Conservation (phyloP, 1,140 invertebrate genomes). For the Nasonia giraulti region DNA sequence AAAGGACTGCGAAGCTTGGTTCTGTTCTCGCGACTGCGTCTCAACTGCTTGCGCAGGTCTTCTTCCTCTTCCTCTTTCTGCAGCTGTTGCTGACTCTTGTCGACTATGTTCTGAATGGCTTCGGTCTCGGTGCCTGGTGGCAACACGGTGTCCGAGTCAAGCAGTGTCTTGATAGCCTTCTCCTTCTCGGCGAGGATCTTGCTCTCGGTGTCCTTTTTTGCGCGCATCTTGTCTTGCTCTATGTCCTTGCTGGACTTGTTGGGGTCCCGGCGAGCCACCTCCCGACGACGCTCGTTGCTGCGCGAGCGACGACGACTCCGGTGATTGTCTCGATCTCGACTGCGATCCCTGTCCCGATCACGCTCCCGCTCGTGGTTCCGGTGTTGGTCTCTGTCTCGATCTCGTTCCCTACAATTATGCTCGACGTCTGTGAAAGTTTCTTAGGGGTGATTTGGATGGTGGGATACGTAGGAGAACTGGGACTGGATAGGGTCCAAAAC, state of each 20-base stretch:
- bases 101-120: constrained; percentile 66
- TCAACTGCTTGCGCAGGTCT: constrained; percentile 54
- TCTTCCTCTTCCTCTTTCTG: constrained; percentile 53
- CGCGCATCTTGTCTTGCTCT: constrained; percentile 68
- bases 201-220: constrained; percentile 68
- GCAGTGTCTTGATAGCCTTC: constrained; percentile 70
- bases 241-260: constrained; percentile 71
- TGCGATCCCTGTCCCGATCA: constrained; percentile 30
- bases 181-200: constrained; percentile 72
- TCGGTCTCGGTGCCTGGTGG: constrained; percentile 71
- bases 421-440: constrained; percentile 49
- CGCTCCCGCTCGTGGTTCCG: constrained; percentile 1
- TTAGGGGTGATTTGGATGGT: background rate
- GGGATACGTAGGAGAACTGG: background rate
- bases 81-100: constrained; percentile 63
- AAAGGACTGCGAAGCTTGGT: constrained; percentile 52
- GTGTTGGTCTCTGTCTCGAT: constrained; percentile 37
- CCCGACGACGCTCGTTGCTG: constrained; percentile 63
- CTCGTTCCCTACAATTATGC: constrained; percentile 58
- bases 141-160: constrained; percentile 72
- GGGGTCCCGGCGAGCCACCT: constrained; percentile 67
- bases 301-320: constrained; percentile 56
- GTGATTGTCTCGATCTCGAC: constrained; percentile 54
- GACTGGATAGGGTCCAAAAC: background rate
- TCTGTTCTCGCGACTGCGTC: constrained; percentile 61